Conservation (phyloP, 92 coral and sea anemone species). For the Montipora capitata region DNA sequence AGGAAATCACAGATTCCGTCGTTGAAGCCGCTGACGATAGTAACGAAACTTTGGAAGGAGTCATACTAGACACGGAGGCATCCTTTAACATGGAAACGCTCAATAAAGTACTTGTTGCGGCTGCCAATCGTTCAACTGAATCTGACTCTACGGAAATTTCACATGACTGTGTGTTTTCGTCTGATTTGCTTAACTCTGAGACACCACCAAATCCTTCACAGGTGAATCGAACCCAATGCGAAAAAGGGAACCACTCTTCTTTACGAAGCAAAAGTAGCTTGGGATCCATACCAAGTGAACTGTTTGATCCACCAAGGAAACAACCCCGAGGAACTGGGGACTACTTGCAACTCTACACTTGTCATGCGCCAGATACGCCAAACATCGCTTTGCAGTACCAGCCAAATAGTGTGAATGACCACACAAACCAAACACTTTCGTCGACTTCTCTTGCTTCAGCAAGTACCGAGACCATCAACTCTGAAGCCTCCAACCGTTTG, state of each 20-base stretch:
- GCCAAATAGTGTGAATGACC: neutral
- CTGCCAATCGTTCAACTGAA: conserved; percentile 1
- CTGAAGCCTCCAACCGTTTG: conserved; percentile 5
- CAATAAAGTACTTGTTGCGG: neutral
- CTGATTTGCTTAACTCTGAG: neutral
- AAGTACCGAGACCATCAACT: conserved; percentile 30
- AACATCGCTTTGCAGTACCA: conserved; percentile 2
- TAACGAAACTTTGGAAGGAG: neutral
- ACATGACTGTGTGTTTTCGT: neutral
- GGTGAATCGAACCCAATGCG: neutral
- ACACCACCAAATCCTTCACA: neutral
- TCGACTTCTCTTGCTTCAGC: conserved; percentile 30
- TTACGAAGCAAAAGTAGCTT: neutral
- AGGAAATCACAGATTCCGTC: neutral
- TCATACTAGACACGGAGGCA: neutral
- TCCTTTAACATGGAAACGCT: neutral
- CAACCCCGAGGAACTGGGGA: conserved; percentile 9
- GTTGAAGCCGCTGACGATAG: neutral
- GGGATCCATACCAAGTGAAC: conserved; percentile 12
- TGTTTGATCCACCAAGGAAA: conserved; percentile 1
- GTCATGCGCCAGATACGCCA: conserved; percentile 10
- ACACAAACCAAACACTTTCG: neutral
- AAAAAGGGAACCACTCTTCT: neutral
- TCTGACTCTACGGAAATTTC: neutral
- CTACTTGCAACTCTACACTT: conserved; percentile 6